A percentile compares a stretch with the other conserved stretches of the same genome.
These are phyloP conservation scores for Euura lappo DNA, from an alignment of 1,140 invertebrate species.

Conservation along the genomic window DNA sequence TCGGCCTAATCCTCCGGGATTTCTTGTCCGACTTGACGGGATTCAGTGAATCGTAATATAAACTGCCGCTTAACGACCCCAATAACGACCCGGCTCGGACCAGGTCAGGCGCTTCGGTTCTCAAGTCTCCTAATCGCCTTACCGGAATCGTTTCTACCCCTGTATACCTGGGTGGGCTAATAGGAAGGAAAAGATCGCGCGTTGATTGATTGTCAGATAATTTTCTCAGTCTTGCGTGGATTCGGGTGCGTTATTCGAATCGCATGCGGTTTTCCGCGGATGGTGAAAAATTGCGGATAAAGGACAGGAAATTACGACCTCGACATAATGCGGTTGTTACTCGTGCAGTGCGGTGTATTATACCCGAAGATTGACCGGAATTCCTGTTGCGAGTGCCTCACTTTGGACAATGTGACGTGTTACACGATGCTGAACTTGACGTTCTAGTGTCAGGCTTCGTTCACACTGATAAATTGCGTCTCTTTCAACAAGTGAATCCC, in stretches of 20 bases:
- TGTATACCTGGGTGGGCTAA: no score
- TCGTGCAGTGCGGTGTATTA: not conserved
- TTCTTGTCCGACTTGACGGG: not conserved
- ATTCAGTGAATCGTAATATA: conserved; percentile 6
- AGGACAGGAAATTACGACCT: not conserved
- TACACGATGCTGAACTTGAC: not conserved
- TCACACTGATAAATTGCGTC: no score
- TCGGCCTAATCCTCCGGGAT: not conserved
- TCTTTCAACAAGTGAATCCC: no score
- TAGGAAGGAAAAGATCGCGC: no score
- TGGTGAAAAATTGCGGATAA: not conserved
- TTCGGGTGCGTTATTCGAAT: no score
- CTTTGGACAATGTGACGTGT: not conserved
- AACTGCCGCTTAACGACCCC: not conserved
- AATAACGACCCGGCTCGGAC: not conserved
- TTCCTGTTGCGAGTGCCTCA: not conserved
- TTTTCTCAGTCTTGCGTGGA: no score
- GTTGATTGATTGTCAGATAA: no score
- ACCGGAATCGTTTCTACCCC: not conserved
- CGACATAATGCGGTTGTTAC: not conserved
- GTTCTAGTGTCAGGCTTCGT: no score
- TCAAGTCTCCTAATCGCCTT: not conserved
- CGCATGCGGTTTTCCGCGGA: no score
- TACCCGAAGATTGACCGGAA: conserved; percentile 6
- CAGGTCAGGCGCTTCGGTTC: conserved; percentile 1